Base-by-base conservation (phyloP, 2,797 vertebrate species). In the Cryptoblepharus egeriae region DNA sequence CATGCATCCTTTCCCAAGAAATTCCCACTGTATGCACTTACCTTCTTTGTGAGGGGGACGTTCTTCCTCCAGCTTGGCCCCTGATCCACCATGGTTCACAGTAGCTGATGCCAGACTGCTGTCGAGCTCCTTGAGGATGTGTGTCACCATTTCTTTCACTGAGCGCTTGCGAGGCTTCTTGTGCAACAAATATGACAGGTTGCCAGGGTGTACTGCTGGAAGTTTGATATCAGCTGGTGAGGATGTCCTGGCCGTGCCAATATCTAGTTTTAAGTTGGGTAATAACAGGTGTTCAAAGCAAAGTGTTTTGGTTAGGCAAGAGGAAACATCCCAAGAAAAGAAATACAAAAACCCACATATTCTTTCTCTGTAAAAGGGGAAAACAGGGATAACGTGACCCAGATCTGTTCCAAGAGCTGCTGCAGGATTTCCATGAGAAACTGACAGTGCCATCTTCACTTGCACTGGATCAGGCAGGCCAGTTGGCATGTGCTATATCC, bases 71-170 rank as follows among this genome's bases (percentile, higher is more conserved):
- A 81, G 57, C n/a, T 77, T 20, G 0, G 39, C 63, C 42, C 32
- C 22, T 26, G 63, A 55, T 22, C 39, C 9, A 39, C 8, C 30
- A 22, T 28, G 30, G 3, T 42, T 37, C 52, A 68, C 3, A 79
- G 77, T 64, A 84, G 9, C 24, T 42, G 69, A 60, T 42, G 49
- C 5, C 75, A 86, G 49, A 83, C 78, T 67, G 39, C 1, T 69
- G 22, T 78, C 79, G 83, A 91, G 58, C 55, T 86, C 80, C 85
- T 91, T 69, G 30, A 81, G 82, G 71, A 85, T 13, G 37, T 0
- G 11, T 71, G 77, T 61, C 6, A 89, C 80, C 52, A 72, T 42
- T 84, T 86, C 75, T 81, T 78, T 83, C 80, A 92, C 13, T 45
- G 18, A 77, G 16, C 5, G 0, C 0, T 13, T 42, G 63, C 52